Percentiles rank a stretch among this genome's conserved stretches.
Conservation (phyloP, 2,797 vertebrate species). For the Tragopan temminckii region DNA sequence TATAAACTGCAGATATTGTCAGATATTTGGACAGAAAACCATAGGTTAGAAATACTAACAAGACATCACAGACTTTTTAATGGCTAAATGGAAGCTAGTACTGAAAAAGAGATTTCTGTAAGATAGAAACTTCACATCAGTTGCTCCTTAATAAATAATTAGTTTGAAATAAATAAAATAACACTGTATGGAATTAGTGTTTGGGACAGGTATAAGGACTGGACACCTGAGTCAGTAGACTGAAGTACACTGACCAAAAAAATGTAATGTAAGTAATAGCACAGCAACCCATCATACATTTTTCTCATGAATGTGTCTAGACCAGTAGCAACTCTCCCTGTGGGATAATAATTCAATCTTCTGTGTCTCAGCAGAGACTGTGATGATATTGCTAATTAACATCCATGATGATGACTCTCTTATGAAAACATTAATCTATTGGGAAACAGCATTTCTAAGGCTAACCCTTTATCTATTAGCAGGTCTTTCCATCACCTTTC, state of each 20-base stretch:
- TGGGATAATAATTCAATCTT: conserved; percentile 12
- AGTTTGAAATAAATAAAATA: not conserved
- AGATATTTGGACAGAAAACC: not conserved
- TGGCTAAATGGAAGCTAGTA: not conserved
- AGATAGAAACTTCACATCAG: not conserved
- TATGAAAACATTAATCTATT: not conserved
- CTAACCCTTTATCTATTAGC: not conserved
- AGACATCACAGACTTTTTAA: not conserved
- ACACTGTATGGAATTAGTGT: not conserved
- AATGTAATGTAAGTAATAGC: not conserved
- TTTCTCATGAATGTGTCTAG: not conserved
- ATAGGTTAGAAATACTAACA: not conserved
- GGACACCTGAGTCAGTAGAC: not conserved
- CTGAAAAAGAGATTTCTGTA: not conserved
- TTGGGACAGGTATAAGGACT: not conserved
- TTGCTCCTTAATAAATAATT: not conserved
- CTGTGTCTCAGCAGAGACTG: conserved; percentile 5
- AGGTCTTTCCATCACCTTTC: not conserved
- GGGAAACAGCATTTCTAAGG: conserved; percentile 31
- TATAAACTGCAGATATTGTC: not conserved
- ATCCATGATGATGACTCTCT: not conserved
- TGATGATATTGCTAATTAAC: conserved; percentile 41
- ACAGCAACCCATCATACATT: not conserved
- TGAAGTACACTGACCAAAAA: not conserved
- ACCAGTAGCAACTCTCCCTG: not conserved